phyloP scores from a whole-genome alignment of 2,888 invertebrate genomes.

The Formica aserva region DNA sequence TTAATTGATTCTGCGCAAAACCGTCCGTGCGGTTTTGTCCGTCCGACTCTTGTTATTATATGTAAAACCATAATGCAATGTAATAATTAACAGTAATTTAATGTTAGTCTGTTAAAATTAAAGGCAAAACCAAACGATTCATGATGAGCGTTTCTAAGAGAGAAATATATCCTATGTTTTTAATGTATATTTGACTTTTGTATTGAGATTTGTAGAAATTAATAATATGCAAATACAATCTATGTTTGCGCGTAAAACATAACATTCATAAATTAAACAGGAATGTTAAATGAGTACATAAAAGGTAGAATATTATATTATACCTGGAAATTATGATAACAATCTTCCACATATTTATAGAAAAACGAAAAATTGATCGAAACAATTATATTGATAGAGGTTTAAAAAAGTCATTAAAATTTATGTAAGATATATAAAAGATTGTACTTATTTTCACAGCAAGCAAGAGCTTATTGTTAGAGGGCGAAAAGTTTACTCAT shows the following conservation, averaged over 20 bases:
- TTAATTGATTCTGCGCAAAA: slow-evolving; percentile 37
- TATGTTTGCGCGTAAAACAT: neutral
- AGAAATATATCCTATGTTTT: neutral
- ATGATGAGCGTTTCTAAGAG: slow-evolving; percentile 7
- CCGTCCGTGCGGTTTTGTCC: neutral
- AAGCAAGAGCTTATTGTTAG: neutral
- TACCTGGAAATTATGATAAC: slow-evolving; percentile 18
- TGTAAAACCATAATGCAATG: slow-evolving; percentile 7
- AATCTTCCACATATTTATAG: neutral
- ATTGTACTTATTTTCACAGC: neutral
- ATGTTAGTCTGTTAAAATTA: slow-evolving; percentile 32
- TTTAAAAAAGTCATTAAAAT: neutral
- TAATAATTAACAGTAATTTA: slow-evolving; percentile 39
- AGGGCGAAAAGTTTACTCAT: slow-evolving; percentile 25
- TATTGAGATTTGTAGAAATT: slow-evolving; percentile 9
- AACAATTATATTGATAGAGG: neutral
- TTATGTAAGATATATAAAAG: neutral
- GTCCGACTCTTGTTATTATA: slow-evolving; percentile 12
- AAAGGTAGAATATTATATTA: neutral
- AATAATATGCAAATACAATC: neutral
- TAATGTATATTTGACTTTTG: neutral
- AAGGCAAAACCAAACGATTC: neutral
- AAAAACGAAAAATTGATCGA: neutral
- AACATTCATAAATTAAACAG: slow-evolving; percentile 9
- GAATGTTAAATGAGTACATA: slow-evolving; percentile 1